Evolutionary conservation across 1,140 invertebrate species (phyloP), one percentile per base, ranked within the genome.

Genomic region (Lanistes nyassanus): DNA sequence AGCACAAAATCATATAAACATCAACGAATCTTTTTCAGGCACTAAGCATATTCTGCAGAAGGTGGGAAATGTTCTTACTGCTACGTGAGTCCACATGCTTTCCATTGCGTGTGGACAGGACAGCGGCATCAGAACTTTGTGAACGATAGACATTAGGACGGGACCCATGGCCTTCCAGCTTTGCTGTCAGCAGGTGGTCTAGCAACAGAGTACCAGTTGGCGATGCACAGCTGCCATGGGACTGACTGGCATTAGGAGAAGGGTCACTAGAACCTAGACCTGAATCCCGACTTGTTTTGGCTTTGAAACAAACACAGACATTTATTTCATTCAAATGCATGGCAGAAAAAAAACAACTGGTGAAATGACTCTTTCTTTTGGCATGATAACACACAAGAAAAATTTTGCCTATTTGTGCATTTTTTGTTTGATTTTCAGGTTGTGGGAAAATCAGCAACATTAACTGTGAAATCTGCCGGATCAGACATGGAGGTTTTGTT

Each of bases 251-350:
- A 56, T 85, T 86, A 0, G 88, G 88, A 6, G 86, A 87, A 0
- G 85, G 86, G 58, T 88, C 86, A 29, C 85, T 83, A 5, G 87
- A 89, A 75, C 86, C 82, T 34, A 88, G 81, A 13, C 88, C 88
- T 13, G 87, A 88, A 74, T 89, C 88, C 39, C 87, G 80, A 72
- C 85, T 87, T 62, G 75, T 78, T 76, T 84, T 87, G 21, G 78
- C 84, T 84, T 47, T 6, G 19, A 16, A 47, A 47, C 19, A 47
- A 47, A 13, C 19, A 9, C 2, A 47, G 19, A 47, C 19, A 47
- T 13, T 47, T 42, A 42, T 42, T 47, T 47, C 42, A 47, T 3
- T 47, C 19, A 47, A 47, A 13, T 47, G 5, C 2, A 47, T 47
- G 42, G 2, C 42, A 47, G 42, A 47, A 47, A 47, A n/a, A 47